Percentiles rank a stretch among this genome's conserved stretches.
phyloP scores from a whole-genome alignment of 2,888 invertebrate species.

The Embidobia sp. region DNA sequence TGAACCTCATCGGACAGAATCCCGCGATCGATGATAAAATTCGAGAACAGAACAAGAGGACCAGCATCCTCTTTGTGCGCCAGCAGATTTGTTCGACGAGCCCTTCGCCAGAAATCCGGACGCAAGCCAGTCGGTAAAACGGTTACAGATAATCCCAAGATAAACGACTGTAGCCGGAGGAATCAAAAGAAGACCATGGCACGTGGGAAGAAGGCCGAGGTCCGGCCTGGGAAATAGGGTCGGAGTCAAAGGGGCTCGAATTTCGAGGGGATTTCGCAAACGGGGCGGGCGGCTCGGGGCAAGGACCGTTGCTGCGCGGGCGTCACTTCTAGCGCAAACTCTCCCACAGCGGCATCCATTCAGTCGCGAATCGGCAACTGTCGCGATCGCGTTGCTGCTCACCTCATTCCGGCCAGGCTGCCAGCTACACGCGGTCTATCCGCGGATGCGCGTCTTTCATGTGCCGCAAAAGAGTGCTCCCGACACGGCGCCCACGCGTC shows the following conservation, averaged over 20 bases:
- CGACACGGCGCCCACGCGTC: background rate
- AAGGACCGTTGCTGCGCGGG: constrained; percentile 78
- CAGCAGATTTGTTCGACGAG: no score
- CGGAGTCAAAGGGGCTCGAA: constrained; percentile 32
- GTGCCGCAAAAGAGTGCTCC: constrained; percentile 2
- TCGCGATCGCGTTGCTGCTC: constrained; percentile 72
- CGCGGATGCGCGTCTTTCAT: constrained; percentile 26
- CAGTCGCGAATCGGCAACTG: constrained; percentile 80
- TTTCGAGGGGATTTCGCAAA: constrained; percentile 55
- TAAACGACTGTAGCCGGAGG: constrained; percentile 23
- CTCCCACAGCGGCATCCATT: constrained; percentile 78
- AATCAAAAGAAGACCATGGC: constrained; percentile 30
- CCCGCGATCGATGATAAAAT: no score
- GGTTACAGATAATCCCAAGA: constrained; percentile 47
- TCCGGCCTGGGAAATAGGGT: constrained; percentile 25
- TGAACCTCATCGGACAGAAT: no score
- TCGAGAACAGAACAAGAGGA: no score
- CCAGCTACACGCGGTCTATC: constrained; percentile 43
- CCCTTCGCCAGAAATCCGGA: no score
- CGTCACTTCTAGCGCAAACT: constrained; percentile 78
- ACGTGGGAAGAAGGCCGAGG: constrained; percentile 52
- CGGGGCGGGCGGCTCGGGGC: constrained; percentile 34
- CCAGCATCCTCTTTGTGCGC: no score
- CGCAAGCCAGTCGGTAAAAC: constrained; percentile 49
- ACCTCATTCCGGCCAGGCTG: constrained; percentile 18